These are phyloP conservation scores for Epizoanthus scotinus DNA, from an alignment of 92 coral and sea anemone species.

Conservation along the genomic window DNA sequence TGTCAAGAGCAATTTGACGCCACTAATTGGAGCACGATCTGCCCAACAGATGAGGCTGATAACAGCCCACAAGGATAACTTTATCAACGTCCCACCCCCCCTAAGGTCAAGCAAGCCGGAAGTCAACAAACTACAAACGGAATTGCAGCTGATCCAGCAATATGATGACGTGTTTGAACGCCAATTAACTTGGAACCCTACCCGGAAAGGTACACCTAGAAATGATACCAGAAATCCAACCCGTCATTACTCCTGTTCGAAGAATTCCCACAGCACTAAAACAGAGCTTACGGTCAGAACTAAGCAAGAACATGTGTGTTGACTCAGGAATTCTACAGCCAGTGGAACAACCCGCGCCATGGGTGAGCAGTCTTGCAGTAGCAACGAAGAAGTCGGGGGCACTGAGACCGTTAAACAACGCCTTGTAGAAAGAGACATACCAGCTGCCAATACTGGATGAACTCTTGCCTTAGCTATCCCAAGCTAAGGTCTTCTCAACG, in stretches of 20 bases:
- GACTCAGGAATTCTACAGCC: conserved; percentile 35
- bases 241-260: conserved; percentile 42
- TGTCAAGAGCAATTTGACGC: conserved; percentile 25
- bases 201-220: conserved; percentile 49
- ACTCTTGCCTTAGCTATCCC: conserved; percentile 28
- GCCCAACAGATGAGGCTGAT: conserved; percentile 53
- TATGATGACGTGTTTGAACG: conserved; percentile 46
- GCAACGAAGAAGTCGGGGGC: conserved; percentile 57
- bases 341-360: conserved; percentile 55
- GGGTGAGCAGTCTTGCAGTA: conserved; percentile 56
- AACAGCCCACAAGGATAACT: conserved; percentile 47
- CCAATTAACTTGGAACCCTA: conserved; percentile 40
- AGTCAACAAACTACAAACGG: conserved; percentile 15
- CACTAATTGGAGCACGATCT: conserved; percentile 53
- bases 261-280: conserved; percentile 55
- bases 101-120: conserved; percentile 8
- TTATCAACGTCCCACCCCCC: neutral
- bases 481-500: conserved; percentile 27
- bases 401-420: conserved; percentile 47
- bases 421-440: conserved; percentile 47
- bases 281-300: conserved; percentile 29
- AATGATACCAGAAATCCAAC: conserved; percentile 19
- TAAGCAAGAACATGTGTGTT: conserved; percentile 13
- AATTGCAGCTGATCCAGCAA: conserved; percentile 30
- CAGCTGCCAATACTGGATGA: conserved; percentile 34